Evolutionary conservation across 1,140 invertebrate species (phyloP).

Genomic region (Parapsyche elsis): DNA sequence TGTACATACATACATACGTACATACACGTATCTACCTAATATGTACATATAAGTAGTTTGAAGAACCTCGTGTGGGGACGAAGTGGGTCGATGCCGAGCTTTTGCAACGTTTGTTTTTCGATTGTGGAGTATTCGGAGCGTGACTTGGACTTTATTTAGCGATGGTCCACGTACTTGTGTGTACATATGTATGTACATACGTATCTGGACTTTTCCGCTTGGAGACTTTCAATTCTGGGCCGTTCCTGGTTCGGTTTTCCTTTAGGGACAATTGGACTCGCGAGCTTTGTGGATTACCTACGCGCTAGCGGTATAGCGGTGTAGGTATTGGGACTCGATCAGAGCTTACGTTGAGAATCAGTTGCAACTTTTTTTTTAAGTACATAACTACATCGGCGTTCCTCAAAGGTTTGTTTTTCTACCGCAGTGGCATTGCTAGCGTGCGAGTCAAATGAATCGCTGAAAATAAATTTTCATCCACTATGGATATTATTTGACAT

Average conservation of each 20-base stretch:
- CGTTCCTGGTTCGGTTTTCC: neutral
- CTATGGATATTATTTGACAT: too few species aligned
- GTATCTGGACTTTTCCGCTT: neutral
- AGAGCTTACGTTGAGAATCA: too few species aligned
- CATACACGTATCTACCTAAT: too few species aligned
- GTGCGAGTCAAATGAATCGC: too few species aligned
- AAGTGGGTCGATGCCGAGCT: neutral
- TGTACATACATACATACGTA: too few species aligned
- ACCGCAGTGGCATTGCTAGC: neutral
- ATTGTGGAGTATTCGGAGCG: conserved; percentile 1
- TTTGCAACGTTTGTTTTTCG: conserved; percentile 21
- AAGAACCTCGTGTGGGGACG: too few species aligned
- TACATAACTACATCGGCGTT: too few species aligned
- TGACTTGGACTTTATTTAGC: neutral
- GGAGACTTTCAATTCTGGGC: conserved; percentile 3
- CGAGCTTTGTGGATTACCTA: neutral
- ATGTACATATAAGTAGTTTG: too few species aligned
- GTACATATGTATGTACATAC: neutral
- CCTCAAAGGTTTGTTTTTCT: neutral
- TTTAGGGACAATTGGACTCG: conserved; percentile 19
- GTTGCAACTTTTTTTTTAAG: too few species aligned
- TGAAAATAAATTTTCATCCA: too few species aligned
- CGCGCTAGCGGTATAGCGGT: too few species aligned
- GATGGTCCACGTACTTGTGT: neutral
- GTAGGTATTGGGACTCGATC: too few species aligned